phyloP scores from a whole-genome alignment of 64 coral and sea anemone species.

The Montipora efflorescens region DNA sequence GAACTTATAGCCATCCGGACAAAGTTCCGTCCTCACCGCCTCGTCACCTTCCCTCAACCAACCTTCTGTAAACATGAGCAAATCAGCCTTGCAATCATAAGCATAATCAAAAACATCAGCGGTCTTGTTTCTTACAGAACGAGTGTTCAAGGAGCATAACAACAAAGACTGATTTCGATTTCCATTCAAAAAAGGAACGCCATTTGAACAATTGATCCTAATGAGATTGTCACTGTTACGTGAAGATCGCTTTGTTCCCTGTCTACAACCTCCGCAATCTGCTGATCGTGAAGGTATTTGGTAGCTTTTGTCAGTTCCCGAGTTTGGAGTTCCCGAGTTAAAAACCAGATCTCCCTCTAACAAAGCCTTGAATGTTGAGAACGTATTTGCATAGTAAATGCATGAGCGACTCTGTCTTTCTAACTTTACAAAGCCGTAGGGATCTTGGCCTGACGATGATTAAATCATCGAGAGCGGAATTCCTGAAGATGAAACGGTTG shows the following conservation, averaged over 20 bases:
- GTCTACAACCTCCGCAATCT: conserved; percentile 48
- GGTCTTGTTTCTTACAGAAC: conserved; percentile 42
- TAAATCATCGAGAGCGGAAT: no score
- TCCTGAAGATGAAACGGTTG: no score
- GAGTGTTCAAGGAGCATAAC: conserved; percentile 33
- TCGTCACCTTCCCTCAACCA: conserved; percentile 39
- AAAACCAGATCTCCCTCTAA: conserved; percentile 64
- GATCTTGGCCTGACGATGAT: conserved; percentile 39
- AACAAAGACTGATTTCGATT: conserved; percentile 63
- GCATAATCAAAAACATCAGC: conserved; percentile 49
- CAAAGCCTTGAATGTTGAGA: conserved; percentile 52
- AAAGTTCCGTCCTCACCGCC: conserved; percentile 47
- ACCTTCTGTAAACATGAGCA: conserved; percentile 40
- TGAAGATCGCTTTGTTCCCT: conserved; percentile 58
- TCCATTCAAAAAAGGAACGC: conserved; percentile 47
- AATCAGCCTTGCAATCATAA: conserved; percentile 53
- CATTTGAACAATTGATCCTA: conserved; percentile 55
- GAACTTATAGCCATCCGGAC: conserved; percentile 57
- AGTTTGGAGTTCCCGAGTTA: conserved; percentile 24
- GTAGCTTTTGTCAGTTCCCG: conserved; percentile 48
- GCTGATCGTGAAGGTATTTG: conserved; percentile 62
- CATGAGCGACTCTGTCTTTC: conserved; percentile 55
- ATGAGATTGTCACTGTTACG: conserved; percentile 66
- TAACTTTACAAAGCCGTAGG: conserved; percentile 51
- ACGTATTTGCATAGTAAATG: conserved; percentile 59